Conservation (phyloP, 2,888 invertebrate genomes). For the Lepidochitona cinerea region DNA sequence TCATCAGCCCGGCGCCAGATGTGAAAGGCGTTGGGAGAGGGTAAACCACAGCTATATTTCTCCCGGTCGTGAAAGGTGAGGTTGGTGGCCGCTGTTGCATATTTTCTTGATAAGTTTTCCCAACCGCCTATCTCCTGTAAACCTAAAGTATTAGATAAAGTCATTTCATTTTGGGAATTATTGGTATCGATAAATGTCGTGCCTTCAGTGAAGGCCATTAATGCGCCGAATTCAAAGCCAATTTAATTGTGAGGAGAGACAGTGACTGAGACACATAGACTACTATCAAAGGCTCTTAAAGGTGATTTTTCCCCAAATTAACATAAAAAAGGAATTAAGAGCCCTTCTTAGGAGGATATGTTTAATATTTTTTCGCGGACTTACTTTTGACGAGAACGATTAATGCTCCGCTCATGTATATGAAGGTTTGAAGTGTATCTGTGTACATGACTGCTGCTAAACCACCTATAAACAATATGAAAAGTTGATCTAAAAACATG, state of each 20-base stretch:
- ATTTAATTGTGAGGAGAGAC: too few species aligned
- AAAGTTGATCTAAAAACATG: too few species aligned
- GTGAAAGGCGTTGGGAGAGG: conserved; percentile 62
- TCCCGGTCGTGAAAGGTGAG: conserved; percentile 22
- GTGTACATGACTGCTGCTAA: background rate
- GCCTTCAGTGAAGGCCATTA: too few species aligned
- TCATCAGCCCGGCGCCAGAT: conserved; percentile 57
- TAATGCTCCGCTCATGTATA: background rate
- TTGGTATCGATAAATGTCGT: too few species aligned
- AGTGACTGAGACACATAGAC: too few species aligned
- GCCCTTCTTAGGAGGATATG: too few species aligned
- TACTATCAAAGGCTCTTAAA: too few species aligned
- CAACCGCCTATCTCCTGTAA: conserved; percentile 62
- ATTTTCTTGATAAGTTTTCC: conserved; percentile 45
- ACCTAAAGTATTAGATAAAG: conserved; percentile 38
- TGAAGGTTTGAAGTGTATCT: background rate
- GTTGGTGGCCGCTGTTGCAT: conserved; percentile 53
- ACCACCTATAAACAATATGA: background rate
- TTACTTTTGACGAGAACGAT: background rate
- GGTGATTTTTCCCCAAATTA: too few species aligned
- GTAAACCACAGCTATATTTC: conserved; percentile 47
- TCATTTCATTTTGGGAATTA: background rate
- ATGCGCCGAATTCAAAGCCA: too few species aligned
- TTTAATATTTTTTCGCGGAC: too few species aligned
- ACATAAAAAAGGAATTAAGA: too few species aligned